phyloP scores from a whole-genome alignment of 2,113 vertebrate species.

The Antigone vipio region DNA sequence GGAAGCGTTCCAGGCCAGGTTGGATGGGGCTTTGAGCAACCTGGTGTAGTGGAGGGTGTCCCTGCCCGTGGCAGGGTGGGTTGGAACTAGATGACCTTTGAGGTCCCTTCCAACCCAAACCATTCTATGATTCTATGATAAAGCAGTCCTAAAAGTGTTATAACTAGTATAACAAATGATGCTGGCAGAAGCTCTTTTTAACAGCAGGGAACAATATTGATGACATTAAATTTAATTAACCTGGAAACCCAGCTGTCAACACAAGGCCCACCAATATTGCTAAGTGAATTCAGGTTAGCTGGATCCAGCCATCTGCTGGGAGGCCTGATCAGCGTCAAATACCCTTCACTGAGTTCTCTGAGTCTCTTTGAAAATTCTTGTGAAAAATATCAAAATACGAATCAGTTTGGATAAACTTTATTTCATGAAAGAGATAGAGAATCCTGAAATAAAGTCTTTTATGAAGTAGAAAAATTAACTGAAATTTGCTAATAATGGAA shows the following conservation, averaged over 20 bases:
- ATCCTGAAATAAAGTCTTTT: background rate
- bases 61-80: too few relatives aligned
- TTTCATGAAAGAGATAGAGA: background rate
- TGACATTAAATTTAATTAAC: background rate
- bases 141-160: background rate
- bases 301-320: background rate
- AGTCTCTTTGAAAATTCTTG: background rate
- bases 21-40: too few relatives aligned
- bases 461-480: background rate
- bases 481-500: background rate
- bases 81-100: too few relatives aligned
- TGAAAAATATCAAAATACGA: background rate
- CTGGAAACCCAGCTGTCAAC: background rate
- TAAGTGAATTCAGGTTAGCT: background rate
- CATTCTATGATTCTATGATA: too few relatives aligned
- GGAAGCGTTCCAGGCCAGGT: too few relatives aligned
- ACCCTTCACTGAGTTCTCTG: background rate
- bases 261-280: background rate
- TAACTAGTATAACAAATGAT: background rate
- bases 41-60: too few relatives aligned
- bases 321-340: background rate
- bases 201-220: background rate
- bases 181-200: background rate
- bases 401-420: background rate
- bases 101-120: too few relatives aligned